Evolutionary conservation across 2,888 invertebrate genomes (phyloP), one percentile per base, ranked within the genome.

Genomic region (Drosophila rellima): DNA sequence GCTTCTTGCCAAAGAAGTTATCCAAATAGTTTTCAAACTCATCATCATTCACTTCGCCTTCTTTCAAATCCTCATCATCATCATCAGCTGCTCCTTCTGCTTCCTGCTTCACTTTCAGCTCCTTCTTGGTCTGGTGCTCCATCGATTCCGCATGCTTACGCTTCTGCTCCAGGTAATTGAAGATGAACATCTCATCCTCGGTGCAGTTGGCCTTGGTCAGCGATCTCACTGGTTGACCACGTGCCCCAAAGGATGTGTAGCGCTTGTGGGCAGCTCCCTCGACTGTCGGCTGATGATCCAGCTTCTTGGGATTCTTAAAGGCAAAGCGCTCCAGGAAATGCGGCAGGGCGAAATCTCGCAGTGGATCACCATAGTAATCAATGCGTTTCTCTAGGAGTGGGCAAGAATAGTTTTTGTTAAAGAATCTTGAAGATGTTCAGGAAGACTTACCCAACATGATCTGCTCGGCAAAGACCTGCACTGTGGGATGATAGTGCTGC

Each of bases 301-400:
- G 85, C 75, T 95, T 95, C 91, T 97, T 97, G 0, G 97, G 97
- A 93, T 99, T 99, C 91, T 98, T 97, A 92, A 97, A 99, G 10
- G 97, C 97, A 92, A 99, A 99, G 44, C 99, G 94, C 89, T 99
- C 99, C 47, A 99, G 93, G 92, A 99, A 99, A 51, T 97, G 94
- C 51, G 97, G 96, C 35, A 98, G 93, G 0, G 96, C 96, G 91
- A 99, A 98, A 93, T 99, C 99, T 84, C 96, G 95, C 2, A 99
- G 93, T 0, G 99, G 98, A 92, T 99, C 98, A 0, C 99, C 99
- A 64, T 95, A 95, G 92, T 99, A 99, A 35, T 95, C 94, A 56
- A 98, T 95, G 57, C 94, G 92, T 93, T 96, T 94, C 26, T 95
- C 96, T 96, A 29, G 35, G 15, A 6, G 13, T 0, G 1, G 11